Conservation (phyloP, 2,888 invertebrate genomes). For the Poecilobothrus nobilitatus region DNA sequence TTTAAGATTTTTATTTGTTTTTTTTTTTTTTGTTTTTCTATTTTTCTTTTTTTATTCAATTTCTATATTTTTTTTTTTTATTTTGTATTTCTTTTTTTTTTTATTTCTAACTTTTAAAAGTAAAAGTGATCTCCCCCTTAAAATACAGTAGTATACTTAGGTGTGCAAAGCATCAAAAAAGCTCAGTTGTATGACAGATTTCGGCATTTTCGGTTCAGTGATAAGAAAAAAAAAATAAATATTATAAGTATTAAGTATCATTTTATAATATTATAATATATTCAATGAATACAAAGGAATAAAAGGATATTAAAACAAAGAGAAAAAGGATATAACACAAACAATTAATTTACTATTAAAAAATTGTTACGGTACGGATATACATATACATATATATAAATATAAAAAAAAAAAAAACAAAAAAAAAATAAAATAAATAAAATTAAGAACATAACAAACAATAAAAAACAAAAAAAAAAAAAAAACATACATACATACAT, state of each 20-base stretch:
- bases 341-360: no score
- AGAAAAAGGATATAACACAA: no score
- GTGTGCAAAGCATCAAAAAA: conserved; percentile 33
- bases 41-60: not conserved
- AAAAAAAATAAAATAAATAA: no score
- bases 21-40: not conserved
- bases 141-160: conserved; percentile 35
- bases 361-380: not conserved
- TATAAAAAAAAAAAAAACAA: not conserved
- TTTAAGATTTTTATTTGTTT: not conserved
- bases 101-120: not conserved
- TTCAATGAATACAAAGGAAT: no score
- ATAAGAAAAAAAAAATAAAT: not conserved
- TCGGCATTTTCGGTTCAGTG: conserved; percentile 37
- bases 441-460: no score
- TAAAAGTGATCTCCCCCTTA: conserved; percentile 6
- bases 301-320: no score
- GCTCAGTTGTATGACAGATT: conserved; percentile 43
- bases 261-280: no score
- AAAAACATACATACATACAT: no score
- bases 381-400: no score
- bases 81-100: not conserved
- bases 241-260: not conserved
- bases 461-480: no score
- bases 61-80: not conserved